Conservation (phyloP, 2,888 invertebrate genomes). For the Alloplasta piceator region DNA sequence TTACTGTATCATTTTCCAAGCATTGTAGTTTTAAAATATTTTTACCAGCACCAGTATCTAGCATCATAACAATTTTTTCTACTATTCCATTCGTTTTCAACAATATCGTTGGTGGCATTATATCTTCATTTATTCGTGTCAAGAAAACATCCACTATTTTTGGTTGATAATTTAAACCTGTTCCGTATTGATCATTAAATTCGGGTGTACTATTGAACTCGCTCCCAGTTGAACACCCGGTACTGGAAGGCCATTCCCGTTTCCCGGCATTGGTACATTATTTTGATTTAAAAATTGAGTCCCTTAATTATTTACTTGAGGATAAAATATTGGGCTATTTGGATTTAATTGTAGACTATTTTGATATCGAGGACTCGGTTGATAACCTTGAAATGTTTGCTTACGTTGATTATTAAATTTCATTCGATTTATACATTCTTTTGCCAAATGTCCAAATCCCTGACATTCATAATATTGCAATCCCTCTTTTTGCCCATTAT, state of each 20-base stretch:
- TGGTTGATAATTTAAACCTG: not conserved
- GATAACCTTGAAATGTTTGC: too few relatives aligned
- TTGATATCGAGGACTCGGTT: too few relatives aligned
- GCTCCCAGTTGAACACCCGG: not conserved
- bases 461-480: too few relatives aligned
- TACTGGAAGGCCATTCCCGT: not conserved
- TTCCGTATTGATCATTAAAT: too few relatives aligned
- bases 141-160: slow-evolving; percentile 4
- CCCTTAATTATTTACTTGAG: not conserved
- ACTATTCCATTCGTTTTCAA: not conserved
- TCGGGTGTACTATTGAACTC: not conserved
- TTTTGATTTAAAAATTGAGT: not conserved
- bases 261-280: not conserved
- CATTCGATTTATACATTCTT: too few relatives aligned
- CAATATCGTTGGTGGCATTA: not conserved
- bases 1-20: too few relatives aligned
- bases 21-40: slow-evolving; percentile 3
- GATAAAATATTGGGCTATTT: not conserved
- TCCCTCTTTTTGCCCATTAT: too few relatives aligned
- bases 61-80: not conserved
- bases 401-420: too few relatives aligned
- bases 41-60: slow-evolving; percentile 9
- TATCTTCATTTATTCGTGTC: not conserved
- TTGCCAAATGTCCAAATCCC: too few relatives aligned
- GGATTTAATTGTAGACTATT: not conserved